phyloP scores from a whole-genome alignment of 2,113 vertebrate genomes.

The Limnothrissa miodon region DNA sequence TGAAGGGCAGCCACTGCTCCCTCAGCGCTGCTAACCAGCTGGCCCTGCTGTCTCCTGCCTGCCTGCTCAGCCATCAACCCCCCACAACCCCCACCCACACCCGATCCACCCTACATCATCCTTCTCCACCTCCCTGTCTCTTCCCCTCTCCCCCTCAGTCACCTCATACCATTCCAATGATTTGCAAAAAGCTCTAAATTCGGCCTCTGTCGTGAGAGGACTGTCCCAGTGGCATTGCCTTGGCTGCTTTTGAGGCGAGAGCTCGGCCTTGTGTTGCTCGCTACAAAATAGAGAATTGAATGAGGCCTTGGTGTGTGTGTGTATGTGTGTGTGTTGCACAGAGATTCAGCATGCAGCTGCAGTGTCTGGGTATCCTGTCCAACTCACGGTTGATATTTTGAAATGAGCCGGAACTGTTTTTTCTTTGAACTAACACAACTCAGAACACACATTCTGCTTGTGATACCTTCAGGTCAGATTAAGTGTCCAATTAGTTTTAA shows the following conservation, averaged over 20 bases:
- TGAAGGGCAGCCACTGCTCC: conserved; percentile 13
- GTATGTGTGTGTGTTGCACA: not conserved
- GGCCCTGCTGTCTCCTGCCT: conserved; percentile 1
- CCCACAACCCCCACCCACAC: not conserved
- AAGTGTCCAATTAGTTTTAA: conserved; percentile 8
- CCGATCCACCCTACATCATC: not conserved
- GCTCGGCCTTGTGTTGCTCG: not conserved
- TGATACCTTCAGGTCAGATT: conserved; percentile 1
- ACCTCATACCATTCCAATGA: conserved; percentile 12
- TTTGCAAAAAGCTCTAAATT: not conserved
- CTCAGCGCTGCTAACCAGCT: not conserved
- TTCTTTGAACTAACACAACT: not conserved
- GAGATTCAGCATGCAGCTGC: not conserved
- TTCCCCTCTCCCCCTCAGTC: not conserved
- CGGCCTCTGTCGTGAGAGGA: not conserved
- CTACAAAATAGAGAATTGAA: not conserved
- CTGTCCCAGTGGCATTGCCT: not conserved
- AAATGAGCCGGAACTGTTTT: not conserved
- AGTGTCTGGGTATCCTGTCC: not conserved
- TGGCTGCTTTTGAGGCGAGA: not conserved
- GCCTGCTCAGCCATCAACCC: not conserved
- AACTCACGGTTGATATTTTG: not conserved
- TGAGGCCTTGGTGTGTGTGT: not conserved
- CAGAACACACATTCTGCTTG: not conserved
- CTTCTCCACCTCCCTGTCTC: not conserved